These are phyloP conservation scores for Campopleginae sp. DNA, from an alignment of 2,888 invertebrate genomes.

Conservation along the genomic window DNA sequence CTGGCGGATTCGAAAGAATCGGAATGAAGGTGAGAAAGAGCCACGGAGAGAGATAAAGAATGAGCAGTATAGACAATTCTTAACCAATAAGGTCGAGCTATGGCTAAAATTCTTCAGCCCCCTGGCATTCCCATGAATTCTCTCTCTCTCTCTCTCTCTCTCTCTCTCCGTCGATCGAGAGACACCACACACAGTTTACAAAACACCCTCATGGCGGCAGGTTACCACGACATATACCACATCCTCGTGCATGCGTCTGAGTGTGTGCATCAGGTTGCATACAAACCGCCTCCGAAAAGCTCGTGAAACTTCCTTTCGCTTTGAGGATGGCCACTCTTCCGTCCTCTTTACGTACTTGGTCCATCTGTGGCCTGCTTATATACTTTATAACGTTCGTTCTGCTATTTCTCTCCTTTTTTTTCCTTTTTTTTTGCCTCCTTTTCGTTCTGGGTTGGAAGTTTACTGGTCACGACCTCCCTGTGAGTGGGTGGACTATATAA, in stretches of 20 bases:
- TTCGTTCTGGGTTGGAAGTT: slow-evolving; percentile 39
- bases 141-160: background rate
- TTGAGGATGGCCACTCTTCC: slow-evolving; percentile 5
- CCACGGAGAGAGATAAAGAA: slow-evolving; percentile 5
- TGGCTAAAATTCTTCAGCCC: slow-evolving; percentile 37
- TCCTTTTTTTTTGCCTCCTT: slow-evolving; percentile 10
- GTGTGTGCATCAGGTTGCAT: slow-evolving; percentile 39
- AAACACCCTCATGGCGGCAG: slow-evolving; percentile 67
- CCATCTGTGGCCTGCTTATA: slow-evolving; percentile 13
- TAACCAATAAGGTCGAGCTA: slow-evolving; percentile 13
- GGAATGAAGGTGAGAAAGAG: slow-evolving; percentile 11
- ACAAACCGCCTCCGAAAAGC: slow-evolving; percentile 25
- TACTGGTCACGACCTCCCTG: slow-evolving; percentile 67
- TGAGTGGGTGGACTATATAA: slow-evolving; percentile 62
- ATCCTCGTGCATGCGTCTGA: slow-evolving; percentile 13
- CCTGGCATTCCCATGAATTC: slow-evolving; percentile 59
- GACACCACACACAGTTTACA: slow-evolving; percentile 65
- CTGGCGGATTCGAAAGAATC: slow-evolving; percentile 23
- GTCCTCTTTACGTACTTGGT: slow-evolving; percentile 2
- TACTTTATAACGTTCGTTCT: background rate
- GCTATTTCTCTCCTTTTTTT: background rate
- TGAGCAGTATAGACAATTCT: slow-evolving; percentile 43
- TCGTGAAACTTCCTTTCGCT: slow-evolving; percentile 29
- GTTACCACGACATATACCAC: slow-evolving; percentile 39
- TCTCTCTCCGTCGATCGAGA: slow-evolving; percentile 20